These are phyloP conservation scores for Oreamnos americanus DNA, from an alignment of 2,113 vertebrate genomes.

Conservation along the genomic window DNA sequence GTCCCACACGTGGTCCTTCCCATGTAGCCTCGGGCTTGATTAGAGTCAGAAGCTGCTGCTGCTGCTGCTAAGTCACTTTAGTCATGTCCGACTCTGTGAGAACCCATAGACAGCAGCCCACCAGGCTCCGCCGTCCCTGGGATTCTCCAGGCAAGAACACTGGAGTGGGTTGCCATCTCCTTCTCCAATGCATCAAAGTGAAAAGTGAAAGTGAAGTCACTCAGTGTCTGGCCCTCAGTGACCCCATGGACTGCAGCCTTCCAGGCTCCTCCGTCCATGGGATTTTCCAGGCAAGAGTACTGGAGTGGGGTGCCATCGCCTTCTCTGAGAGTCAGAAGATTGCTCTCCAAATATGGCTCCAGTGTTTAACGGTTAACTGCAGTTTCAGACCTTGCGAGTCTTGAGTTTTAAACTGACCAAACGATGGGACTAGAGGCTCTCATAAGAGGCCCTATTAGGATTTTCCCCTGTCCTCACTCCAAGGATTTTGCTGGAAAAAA, in stretches of 20 bases:
- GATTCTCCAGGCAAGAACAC: too few species aligned
- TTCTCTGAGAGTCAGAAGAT: not conserved
- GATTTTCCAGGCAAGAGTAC: too few species aligned
- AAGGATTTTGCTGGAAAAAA: not conserved
- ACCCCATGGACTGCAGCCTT: too few species aligned
- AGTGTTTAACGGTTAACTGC: not conserved
- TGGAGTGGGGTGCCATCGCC: too few species aligned
- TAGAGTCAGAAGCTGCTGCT: not conserved
- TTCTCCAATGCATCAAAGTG: too few species aligned
- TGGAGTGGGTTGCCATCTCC: too few species aligned
- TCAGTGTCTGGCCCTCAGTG: too few species aligned
- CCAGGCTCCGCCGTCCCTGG: fast-evolving
- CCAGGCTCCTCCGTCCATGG: too few species aligned
- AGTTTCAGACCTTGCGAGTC: not conserved
- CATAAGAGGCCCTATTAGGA: not conserved
- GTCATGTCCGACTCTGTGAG: fast-evolving
- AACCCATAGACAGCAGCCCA: too few species aligned
- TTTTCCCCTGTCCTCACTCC: not conserved
- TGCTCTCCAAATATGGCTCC: not conserved
- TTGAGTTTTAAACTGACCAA: not conserved
- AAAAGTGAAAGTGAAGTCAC: too few species aligned
- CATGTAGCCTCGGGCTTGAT: not conserved
- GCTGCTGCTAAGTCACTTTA: too few species aligned
- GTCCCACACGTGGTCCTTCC: too few species aligned
- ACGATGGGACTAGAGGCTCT: not conserved